Evolutionary conservation across 1,140 invertebrate genomes (phyloP).

Genomic region (Magallana gigas): DNA sequence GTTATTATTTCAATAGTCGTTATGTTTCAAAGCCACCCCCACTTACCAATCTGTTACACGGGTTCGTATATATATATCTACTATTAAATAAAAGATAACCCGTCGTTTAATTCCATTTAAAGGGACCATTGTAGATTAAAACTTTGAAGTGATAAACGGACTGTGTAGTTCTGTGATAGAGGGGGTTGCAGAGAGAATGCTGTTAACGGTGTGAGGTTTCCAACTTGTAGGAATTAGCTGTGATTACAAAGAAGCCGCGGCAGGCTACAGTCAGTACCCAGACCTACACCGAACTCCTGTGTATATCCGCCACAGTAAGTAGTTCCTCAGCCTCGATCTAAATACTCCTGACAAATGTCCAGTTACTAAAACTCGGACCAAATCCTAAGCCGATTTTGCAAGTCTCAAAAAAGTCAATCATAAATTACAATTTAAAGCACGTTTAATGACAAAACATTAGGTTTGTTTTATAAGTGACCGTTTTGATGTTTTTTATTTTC

Average conservation of each 20-base stretch:
- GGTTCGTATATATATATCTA: not conserved
- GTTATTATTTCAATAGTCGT: constrained; percentile 29
- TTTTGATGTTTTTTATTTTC: too few species aligned
- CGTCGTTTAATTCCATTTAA: constrained; percentile 24
- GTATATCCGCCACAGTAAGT: constrained; percentile 71
- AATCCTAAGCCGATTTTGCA: not conserved
- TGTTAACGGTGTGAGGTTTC: not conserved
- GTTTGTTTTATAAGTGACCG: too few species aligned
- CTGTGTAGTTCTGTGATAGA: not conserved
- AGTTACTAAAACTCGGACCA: not conserved
- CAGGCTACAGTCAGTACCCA: constrained; percentile 73
- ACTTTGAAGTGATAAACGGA: not conserved
- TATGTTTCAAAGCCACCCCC: not conserved
- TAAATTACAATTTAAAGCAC: not conserved
- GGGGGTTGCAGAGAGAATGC: too few species aligned
- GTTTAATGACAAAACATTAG: too few species aligned
- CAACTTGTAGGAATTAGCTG: constrained; percentile 70
- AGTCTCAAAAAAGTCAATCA: not conserved
- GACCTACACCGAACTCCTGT: constrained; percentile 72
- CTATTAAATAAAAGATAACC: constrained; percentile 15
- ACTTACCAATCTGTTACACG: not conserved
- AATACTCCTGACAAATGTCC: not conserved
- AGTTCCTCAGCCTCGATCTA: not conserved
- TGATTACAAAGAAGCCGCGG: constrained; percentile 68
- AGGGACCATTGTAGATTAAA: constrained; percentile 14